Evolutionary conservation across 2,888 invertebrate species (phyloP).

Genomic region (Laspeyria flexula): DNA sequence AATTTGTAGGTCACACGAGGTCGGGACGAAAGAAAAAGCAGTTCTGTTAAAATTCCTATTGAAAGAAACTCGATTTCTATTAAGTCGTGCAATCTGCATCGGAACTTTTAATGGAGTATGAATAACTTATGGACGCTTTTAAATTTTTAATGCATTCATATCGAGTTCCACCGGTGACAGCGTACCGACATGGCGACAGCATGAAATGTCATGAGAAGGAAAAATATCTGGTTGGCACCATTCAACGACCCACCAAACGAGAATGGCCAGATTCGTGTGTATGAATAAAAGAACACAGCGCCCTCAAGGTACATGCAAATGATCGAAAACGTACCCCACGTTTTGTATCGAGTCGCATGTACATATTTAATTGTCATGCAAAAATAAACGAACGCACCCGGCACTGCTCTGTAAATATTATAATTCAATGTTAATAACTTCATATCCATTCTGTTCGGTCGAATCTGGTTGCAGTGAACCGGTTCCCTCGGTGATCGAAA

Average conservation of each 20-base stretch:
- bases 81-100: conserved; percentile 32
- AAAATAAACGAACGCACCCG: conserved; percentile 70
- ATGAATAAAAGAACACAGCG: conserved; percentile 74
- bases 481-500: conserved; percentile 57
- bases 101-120: conserved; percentile 37
- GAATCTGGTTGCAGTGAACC: conserved; percentile 47
- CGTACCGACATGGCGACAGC: conserved; percentile 40
- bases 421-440: conserved; percentile 78
- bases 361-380: conserved; percentile 78
- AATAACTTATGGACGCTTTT: conserved; percentile 45
- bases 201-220: conserved; percentile 58
- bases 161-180: conserved; percentile 50
- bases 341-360: conserved; percentile 57
- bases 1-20: conserved; percentile 57
- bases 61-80: conserved; percentile 46
- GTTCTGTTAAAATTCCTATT: conserved; percentile 41
- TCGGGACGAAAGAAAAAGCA: conserved; percentile 44
- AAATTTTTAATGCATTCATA: conserved; percentile 49
- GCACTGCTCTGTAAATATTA: conserved; percentile 71
- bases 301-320: conserved; percentile 70
- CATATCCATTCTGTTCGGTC: conserved; percentile 59
- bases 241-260: conserved; percentile 72
- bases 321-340: conserved; percentile 61
- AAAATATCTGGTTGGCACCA: conserved; percentile 69
- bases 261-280: conserved; percentile 73